Conservation (phyloP, 1,140 invertebrate genomes). For the Thalassaphorura encarpata region DNA sequence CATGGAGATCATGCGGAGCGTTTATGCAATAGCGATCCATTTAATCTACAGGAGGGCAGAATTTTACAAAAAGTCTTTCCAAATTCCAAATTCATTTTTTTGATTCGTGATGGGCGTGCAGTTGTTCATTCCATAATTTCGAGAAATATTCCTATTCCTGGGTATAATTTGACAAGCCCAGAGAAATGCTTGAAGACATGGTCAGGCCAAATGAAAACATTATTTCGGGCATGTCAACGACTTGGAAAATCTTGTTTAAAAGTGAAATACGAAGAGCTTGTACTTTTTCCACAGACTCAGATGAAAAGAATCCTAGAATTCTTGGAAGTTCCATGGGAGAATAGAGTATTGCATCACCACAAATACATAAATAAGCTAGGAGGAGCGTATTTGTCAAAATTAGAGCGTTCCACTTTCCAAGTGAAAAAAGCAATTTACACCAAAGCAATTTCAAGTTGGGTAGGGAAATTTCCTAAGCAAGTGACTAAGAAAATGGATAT, state of each 20-base stretch:
- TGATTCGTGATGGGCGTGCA: constrained; percentile 94
- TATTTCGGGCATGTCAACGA: constrained; percentile 87
- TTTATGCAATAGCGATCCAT: constrained; percentile 97
- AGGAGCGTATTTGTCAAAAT: constrained; percentile 87
- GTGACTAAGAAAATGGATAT: constrained; percentile 80
- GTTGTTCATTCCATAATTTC: constrained; percentile 96
- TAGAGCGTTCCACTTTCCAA: constrained; percentile 95
- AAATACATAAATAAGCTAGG: constrained; percentile 92
- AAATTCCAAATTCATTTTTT: constrained; percentile 88
- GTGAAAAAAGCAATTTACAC: constrained; percentile 96
- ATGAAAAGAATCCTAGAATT: constrained; percentile 84
- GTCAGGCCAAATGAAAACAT: constrained; percentile 88
- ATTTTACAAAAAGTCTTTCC: constrained; percentile 55
- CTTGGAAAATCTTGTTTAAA: constrained; percentile 80
- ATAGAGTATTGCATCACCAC: constrained; percentile 89
- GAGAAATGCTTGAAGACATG: constrained; percentile 89
- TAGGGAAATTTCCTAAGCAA: constrained; percentile 80
- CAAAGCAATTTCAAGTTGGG: constrained; percentile 94
- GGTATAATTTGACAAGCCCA: constrained; percentile 88
- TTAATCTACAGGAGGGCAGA: constrained; percentile 89
- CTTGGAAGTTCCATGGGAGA: constrained; percentile 88
- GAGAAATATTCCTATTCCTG: constrained; percentile 95
- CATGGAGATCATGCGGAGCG: constrained; percentile 87
- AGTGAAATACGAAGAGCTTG: constrained; percentile 93
- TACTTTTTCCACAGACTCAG: constrained; percentile 81